A percentile compares a stretch with the other conserved stretches of the same genome.
phyloP scores from a whole-genome alignment of 2,113 vertebrate genomes.

The Lycaon pictus region DNA sequence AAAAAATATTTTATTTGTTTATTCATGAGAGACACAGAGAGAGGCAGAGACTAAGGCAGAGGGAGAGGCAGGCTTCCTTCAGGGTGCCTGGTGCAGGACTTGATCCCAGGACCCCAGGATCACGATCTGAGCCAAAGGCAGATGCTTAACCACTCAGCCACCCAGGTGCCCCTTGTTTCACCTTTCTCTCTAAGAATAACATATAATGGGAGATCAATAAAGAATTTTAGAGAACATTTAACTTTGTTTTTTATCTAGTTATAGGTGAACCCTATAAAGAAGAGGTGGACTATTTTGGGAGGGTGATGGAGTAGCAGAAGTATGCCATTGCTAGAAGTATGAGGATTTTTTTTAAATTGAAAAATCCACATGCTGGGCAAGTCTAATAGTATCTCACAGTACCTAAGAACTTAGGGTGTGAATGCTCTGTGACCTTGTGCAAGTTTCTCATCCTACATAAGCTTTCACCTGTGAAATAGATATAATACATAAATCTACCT shows the following conservation, averaged over 20 bases:
- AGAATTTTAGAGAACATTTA: not conserved
- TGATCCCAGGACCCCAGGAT: too few relatives aligned
- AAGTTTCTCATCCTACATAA: not conserved
- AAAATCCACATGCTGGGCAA: not conserved
- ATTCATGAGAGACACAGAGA: too few relatives aligned
- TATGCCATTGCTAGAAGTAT: not conserved
- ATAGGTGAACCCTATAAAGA: not conserved
- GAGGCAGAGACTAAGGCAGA: too few relatives aligned
- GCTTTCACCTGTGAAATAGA: not conserved
- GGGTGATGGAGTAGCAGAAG: not conserved
- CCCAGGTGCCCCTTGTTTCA: not conserved
- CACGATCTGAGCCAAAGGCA: too few relatives aligned
- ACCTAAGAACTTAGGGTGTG: not conserved
- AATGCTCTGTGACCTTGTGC: not conserved
- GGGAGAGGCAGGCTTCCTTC: too few relatives aligned
- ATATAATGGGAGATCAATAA: not conserved
- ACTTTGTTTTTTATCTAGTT: not conserved
- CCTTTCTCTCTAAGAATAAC: not conserved
- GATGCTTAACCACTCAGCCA: too few relatives aligned
- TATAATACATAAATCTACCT: not conserved
- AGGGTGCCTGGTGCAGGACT: too few relatives aligned
- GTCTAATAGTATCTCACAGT: not conserved
- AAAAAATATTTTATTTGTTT: too few relatives aligned
- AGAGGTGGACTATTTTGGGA: not conserved
- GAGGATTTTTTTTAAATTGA: not conserved